phyloP scores from a whole-genome alignment of 2,888 invertebrate genomes.

The Fissipunctia ypsillon region DNA sequence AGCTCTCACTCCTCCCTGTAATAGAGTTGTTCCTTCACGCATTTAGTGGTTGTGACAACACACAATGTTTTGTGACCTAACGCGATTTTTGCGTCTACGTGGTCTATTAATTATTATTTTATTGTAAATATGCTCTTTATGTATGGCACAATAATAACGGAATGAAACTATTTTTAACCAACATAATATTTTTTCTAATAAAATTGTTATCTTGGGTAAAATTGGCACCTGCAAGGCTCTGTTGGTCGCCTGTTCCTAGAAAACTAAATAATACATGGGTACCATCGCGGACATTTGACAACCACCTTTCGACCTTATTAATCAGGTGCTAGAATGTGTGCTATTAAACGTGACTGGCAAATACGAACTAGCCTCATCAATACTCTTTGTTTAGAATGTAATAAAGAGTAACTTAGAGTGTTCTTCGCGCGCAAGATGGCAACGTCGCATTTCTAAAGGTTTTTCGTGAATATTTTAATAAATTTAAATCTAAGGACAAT shows the following conservation, averaged over 20 bases:
- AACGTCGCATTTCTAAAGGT: too few species aligned
- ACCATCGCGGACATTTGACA: too few species aligned
- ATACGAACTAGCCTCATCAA: background rate
- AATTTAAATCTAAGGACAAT: too few species aligned
- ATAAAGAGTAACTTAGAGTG: background rate
- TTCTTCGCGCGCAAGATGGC: too few species aligned
- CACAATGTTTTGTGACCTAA: too few species aligned
- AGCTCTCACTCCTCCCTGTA: too few species aligned
- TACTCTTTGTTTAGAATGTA: background rate
- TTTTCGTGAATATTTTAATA: too few species aligned
- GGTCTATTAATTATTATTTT: background rate
- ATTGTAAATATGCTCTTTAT: conserved; percentile 33
- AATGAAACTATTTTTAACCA: conserved; percentile 1
- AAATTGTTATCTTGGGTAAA: background rate
- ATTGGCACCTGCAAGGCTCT: conserved; percentile 32
- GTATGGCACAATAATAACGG: conserved; percentile 3
- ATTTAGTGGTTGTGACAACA: too few species aligned
- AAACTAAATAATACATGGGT: conserved; percentile 29
- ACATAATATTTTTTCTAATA: background rate
- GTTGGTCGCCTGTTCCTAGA: conserved; percentile 59
- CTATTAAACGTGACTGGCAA: background rate
- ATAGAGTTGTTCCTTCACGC: too few species aligned
- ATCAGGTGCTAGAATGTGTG: conserved; percentile 43
- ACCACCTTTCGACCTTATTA: too few species aligned
- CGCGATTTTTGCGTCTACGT: too few species aligned